phyloP scores from a whole-genome alignment of 1,140 invertebrate species.

The Ganaspis sp. region DNA sequence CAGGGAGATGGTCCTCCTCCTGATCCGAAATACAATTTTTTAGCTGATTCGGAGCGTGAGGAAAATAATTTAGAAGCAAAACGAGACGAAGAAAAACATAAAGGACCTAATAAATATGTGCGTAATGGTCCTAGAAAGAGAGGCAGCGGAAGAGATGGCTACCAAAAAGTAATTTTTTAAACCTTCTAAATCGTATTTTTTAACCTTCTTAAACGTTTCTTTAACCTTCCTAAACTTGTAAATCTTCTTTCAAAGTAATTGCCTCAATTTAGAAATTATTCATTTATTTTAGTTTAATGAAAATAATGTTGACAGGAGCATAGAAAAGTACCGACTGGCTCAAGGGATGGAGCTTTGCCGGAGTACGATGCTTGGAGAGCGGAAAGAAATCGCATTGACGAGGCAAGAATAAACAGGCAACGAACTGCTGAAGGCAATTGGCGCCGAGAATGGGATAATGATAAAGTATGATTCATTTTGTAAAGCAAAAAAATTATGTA shows the following conservation, averaged over 20 bases:
- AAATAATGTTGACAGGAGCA: constrained; percentile 37
- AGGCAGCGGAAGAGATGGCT: constrained; percentile 59
- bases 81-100: constrained; percentile 63
- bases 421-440: constrained; percentile 75
- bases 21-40: constrained; percentile 76
- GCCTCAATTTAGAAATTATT: constrained; percentile 25
- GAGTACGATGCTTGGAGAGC: constrained; percentile 75
- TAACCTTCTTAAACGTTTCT: no score
- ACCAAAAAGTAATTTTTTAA: constrained; percentile 57
- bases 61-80: constrained; percentile 48
- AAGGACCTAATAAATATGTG: constrained; percentile 53
- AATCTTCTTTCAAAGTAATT: no score
- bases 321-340: constrained; percentile 33
- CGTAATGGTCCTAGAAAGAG: constrained; percentile 59
- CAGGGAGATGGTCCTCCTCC: constrained; percentile 74
- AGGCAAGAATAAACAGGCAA: constrained; percentile 74
- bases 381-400: constrained; percentile 74
- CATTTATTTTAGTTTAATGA: constrained; percentile 11
- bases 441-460: constrained; percentile 76
- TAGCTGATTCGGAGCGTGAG: constrained; percentile 74
- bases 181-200: no score
- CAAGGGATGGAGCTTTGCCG: constrained; percentile 62
- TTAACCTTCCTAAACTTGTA: no score
- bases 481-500: constrained; percentile 27
- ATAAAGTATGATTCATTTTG: constrained; percentile 64